Evolutionary conservation across 2,113 vertebrate genomes (phyloP).

Genomic region (Lepidothrix coronata): DNA sequence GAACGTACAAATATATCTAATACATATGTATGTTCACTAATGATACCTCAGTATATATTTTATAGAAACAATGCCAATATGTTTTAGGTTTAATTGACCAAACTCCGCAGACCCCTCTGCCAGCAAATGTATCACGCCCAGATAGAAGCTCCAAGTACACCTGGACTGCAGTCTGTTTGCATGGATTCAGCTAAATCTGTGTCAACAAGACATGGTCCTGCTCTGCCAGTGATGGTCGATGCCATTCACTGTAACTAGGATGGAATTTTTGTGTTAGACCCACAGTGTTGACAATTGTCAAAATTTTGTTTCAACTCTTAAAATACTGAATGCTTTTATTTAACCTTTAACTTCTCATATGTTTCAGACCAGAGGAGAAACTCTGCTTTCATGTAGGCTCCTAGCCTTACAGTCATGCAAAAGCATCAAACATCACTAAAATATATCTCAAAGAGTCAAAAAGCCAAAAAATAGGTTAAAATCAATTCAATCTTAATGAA

Average conservation of each 20-base stretch:
- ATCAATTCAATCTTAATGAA: not conserved
- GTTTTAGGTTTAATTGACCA: not conserved
- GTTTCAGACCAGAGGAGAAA: not conserved
- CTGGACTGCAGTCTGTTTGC: not conserved
- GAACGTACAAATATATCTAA: not conserved
- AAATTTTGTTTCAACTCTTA: not conserved
- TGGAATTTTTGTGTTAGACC: not conserved
- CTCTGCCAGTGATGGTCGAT: not conserved
- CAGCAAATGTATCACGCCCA: not conserved
- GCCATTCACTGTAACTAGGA: not conserved
- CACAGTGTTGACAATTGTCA: not conserved
- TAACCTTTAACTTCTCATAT: not conserved
- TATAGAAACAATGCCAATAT: not conserved
- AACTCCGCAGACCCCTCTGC: not conserved
- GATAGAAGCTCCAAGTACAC: not conserved
- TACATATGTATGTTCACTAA: rapidly evolving
- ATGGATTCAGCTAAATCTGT: not conserved
- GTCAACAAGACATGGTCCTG: not conserved
- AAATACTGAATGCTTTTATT: not conserved
- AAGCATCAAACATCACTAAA: not conserved
- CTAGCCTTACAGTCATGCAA: not conserved
- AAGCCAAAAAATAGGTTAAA: not conserved
- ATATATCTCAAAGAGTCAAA: not conserved
- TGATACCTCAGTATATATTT: not conserved
- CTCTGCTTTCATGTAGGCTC: not conserved